Evolutionary conservation across 2,797 vertebrate species (phyloP), one percentile per base, ranked within the genome.

Genomic region (Austrolebias charrua): DNA sequence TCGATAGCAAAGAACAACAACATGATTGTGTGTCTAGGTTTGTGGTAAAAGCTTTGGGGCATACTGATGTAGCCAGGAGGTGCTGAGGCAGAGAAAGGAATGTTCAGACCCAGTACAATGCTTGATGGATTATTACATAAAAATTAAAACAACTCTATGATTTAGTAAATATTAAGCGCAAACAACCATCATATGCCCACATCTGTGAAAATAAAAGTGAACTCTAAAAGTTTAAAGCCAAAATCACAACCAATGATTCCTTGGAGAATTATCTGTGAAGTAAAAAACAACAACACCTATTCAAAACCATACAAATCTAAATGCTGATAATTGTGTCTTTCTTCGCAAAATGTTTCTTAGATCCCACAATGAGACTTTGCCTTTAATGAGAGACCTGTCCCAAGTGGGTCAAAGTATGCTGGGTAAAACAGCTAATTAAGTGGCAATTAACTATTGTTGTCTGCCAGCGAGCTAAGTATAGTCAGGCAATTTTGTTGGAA

Each of bases 311-410:
- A 72, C 47, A 76, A 40, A 3, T 75, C 72, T 87, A 85, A 86
- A 76, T 54, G 75, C 58, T 79, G 73, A 78, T 88, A 89, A 86
- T 86, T 89, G 82, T 86, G 87, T 82, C 81, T 82, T 79, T 79
- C 49, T 6, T 55, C 16, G 31, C 64, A 78, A 70, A 78, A 65
- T 84, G 74, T 80, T 81, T 79, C 64, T 78, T 51, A 63, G 60
- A 71, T 40, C 71, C 64, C 53, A 10, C 24, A 40, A 81, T 70
- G 73, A 85, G 78, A 71, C 74, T 83, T 77, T 78, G 58, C 72
- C 81, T 83, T 76, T 90, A 93, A 92, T 93, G 89, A 92, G 90
- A 88, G 86, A 86, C 85, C 86, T 89, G 92, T 91, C 90, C 90
- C 87, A 85, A 90, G 86, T 84, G 90, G 88, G 86, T 81, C 89